Evolutionary conservation across 2,888 invertebrate species (phyloP).

Genomic region (Synergus itoensis): DNA sequence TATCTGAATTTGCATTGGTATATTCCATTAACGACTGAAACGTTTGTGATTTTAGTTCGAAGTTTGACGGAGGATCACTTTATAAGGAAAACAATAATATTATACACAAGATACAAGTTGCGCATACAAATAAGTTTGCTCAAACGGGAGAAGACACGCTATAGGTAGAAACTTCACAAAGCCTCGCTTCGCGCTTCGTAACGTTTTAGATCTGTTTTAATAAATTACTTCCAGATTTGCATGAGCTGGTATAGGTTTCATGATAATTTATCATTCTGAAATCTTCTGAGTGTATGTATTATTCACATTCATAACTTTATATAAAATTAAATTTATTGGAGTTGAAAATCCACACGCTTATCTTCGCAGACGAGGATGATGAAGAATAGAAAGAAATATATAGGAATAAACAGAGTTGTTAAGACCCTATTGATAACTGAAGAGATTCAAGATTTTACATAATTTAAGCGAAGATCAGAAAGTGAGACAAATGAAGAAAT

Average conservation of each 20-base stretch:
- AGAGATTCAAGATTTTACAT: neutral
- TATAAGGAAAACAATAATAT: neutral
- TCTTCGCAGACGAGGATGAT: neutral
- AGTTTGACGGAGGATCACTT: neutral
- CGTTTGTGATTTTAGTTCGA: neutral
- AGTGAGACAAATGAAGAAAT: neutral
- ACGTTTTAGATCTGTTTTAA: neutral
- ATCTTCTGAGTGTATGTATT: neutral
- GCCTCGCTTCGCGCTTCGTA: neutral
- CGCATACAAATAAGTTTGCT: neutral
- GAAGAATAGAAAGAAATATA: neutral
- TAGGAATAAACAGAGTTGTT: neutral
- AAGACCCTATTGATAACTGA: no score
- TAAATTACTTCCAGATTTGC: neutral
- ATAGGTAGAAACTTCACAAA: neutral
- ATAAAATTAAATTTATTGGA: neutral
- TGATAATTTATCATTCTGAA: neutral
- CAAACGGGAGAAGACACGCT: neutral
- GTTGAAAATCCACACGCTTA: neutral
- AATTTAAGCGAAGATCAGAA: neutral
- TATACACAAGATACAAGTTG: neutral
- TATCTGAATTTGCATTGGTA: neutral
- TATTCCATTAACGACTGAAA: neutral
- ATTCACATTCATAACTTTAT: neutral
- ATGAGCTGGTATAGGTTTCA: neutral